Percentiles rank a stretch among this genome's conserved stretches.
Evolutionary conservation across 1,140 invertebrate genomes (phyloP).

Genomic region (Meloidogyne floridensis): DNA sequence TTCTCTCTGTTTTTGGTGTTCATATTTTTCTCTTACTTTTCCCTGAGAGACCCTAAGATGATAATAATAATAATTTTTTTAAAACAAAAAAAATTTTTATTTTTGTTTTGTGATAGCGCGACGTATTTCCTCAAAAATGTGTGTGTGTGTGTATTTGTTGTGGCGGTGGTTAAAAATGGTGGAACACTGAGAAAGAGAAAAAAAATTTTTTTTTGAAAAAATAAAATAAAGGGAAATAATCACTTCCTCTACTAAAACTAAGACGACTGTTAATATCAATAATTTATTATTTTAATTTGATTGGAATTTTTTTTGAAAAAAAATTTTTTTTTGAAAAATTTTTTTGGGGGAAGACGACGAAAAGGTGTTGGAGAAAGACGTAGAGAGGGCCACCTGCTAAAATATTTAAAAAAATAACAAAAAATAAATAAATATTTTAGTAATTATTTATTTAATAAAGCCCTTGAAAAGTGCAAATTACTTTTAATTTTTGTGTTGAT

Average conservation of each 20-base stretch:
- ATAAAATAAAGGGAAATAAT: background rate
- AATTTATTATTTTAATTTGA: background rate
- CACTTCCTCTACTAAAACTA: background rate
- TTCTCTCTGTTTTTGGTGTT: background rate
- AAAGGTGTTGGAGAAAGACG: too few species aligned
- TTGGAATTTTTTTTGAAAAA: background rate
- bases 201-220: background rate
- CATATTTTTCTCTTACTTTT: background rate
- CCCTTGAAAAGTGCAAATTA: background rate
- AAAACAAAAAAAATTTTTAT: background rate
- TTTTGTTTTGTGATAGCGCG: background rate
- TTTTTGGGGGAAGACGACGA: background rate
- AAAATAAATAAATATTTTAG: too few species aligned
- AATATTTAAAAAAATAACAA: background rate
- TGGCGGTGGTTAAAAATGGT: background rate
- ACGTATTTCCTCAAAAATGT: slow-evolving; percentile 1
- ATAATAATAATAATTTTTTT: background rate
- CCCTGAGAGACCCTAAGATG: background rate
- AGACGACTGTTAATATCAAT: background rate
- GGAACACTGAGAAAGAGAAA: background rate
- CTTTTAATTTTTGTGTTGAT: background rate
- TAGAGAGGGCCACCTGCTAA: background rate
- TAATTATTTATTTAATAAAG: background rate
- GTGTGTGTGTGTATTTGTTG: background rate
- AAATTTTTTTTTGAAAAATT: too few species aligned